These are phyloP conservation scores for Physeter macrocephalus DNA, from an alignment of 2,113 vertebrate species.

Conservation along the genomic window DNA sequence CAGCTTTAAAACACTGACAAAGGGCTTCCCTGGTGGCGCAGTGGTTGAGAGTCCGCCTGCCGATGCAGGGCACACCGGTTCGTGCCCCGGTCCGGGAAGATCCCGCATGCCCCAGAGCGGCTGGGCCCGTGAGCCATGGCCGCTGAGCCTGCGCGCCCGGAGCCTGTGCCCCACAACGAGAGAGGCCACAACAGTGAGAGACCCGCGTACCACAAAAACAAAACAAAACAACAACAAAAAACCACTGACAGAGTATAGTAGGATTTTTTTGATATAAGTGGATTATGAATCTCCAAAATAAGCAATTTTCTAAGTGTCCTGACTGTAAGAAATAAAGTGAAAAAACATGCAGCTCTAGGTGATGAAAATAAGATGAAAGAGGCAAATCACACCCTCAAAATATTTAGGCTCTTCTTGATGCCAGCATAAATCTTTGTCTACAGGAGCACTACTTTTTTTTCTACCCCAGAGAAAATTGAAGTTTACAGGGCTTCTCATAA, in stretches of 20 bases:
- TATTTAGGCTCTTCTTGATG: background rate
- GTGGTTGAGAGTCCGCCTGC: too few relatives aligned
- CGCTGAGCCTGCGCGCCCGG: too few relatives aligned
- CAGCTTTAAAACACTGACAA: background rate
- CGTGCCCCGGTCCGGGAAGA: too few relatives aligned
- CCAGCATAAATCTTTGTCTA: background rate
- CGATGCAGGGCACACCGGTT: too few relatives aligned
- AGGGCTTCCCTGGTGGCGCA: too few relatives aligned
- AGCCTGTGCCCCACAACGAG: too few relatives aligned
- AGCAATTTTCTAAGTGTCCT: background rate
- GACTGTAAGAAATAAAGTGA: background rate
- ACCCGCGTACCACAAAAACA: too few relatives aligned
- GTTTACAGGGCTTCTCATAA: background rate
- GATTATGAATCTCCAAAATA: background rate
- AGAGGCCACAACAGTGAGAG: too few relatives aligned
- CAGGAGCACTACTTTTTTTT: background rate
- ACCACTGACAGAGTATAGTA: background rate
- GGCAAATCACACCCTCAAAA: background rate
- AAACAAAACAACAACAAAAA: too few relatives aligned
- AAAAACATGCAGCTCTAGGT: background rate
- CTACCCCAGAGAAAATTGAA: background rate
- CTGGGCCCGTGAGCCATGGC: too few relatives aligned
- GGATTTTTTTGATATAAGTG: background rate
- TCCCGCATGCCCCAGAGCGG: too few relatives aligned
- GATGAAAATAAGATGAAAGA: background rate